Conservation (phyloP, 2,888 invertebrate species). For the Lasiommata megera region DNA sequence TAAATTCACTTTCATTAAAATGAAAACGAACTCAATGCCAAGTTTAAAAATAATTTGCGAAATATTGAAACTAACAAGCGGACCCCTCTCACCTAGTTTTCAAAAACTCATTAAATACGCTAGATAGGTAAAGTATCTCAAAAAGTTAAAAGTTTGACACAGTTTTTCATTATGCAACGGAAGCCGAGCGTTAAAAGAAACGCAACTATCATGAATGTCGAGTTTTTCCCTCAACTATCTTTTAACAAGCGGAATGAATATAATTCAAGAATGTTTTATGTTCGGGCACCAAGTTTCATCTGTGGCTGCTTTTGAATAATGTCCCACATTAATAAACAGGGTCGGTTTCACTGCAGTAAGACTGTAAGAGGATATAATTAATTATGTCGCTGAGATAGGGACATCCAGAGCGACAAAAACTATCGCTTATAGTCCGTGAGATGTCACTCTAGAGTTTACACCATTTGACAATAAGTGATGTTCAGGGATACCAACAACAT, state of each 20-base stretch:
- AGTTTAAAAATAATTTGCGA: conserved; percentile 10
- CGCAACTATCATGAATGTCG: conserved; percentile 56
- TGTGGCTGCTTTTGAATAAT: conserved; percentile 72
- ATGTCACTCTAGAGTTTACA: no score
- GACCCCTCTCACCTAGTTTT: conserved; percentile 19
- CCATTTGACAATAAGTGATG: no score
- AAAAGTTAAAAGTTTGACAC: conserved; percentile 30
- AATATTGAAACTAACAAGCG: conserved; percentile 10
- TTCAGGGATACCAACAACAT: no score
- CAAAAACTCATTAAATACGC: conserved; percentile 24
- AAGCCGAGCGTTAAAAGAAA: conserved; percentile 31
- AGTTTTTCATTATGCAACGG: conserved; percentile 28
- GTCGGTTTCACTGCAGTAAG: conserved; percentile 56
- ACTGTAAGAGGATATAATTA: conserved; percentile 67
- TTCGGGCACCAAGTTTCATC: conserved; percentile 62
- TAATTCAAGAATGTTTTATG: conserved; percentile 64
- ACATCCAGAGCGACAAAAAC: conserved; percentile 53
- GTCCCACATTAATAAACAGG: conserved; percentile 73
- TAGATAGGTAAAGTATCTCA: conserved; percentile 11
- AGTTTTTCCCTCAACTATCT: conserved; percentile 59
- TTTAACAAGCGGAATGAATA: conserved; percentile 39
- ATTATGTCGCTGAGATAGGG: conserved; percentile 54
- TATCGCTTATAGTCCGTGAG: conserved; percentile 43
- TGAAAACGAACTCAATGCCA: conserved; percentile 8
- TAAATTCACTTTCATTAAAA: conserved; percentile 3